Evolutionary conservation across 2,888 invertebrate genomes (phyloP), one percentile per base, ranked within the genome.

Genomic region (Sinohyriopsis cumingii): DNA sequence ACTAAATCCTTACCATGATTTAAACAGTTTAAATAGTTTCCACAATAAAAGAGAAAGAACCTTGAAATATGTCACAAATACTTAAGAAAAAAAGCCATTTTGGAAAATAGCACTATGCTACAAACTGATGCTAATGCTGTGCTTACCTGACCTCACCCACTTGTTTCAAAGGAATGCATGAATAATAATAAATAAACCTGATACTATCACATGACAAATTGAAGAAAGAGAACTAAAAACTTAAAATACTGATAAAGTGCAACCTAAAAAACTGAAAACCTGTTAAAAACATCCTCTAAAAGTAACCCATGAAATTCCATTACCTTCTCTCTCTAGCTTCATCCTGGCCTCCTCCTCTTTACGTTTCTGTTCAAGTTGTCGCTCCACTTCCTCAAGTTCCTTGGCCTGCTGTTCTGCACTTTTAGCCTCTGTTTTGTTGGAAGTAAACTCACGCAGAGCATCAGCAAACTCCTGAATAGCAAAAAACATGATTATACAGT

Each of bases 391-490:
- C 54, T 84, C 83, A 55, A 89, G 79, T 65, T 88, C 85, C n/a
- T 73, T 78, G 1, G 86, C 86, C 22, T 82, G 81, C 12, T 74
- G 71, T 45, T 86, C 83, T 15, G 87, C 85, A 66, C 80, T 74
- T 61, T 78, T 72, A 1, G 82, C 82, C 22, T 80, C 78, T 54
- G 78, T 76, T 67, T 88, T 84, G 56, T 86, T 75, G 9, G 86
- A 84, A 22, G 78, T 79, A 71, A 84, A 87, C 59, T 87, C 81
- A 54, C 84, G 78, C 69, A 89, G 69, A 24, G 88, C 88, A 45
- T 87, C 86, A 45, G 87, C 85, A 80, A 86, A 87, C 70, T 89
- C 88, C 88, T 88, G 73, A 19, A 33, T 33, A 61, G 9, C 20
- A 60, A 59, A 15, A 68, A 65, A 65, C 63, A 20, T 12, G 55